Base-by-base conservation (phyloP, 2,113 vertebrate species). In the Solea senegalensis region DNA sequence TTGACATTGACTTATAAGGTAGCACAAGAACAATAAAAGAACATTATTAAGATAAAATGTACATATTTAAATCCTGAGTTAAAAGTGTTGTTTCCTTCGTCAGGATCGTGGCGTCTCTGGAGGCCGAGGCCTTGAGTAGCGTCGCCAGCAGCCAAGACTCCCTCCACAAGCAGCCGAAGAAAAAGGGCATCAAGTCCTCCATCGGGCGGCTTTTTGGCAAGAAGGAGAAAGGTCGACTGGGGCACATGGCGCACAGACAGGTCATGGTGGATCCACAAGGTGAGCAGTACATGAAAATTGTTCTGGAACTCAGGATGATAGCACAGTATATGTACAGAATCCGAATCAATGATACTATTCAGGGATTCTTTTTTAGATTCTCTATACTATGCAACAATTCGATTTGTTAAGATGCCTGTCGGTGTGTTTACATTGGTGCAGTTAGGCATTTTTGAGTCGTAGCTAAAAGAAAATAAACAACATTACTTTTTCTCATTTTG, bases 141-240 rank as follows among this genome's bases (percentile, higher is more conserved):
- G 92, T 96, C 66, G 95, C 84, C 67, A 99, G 98, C 94, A 99
- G 97, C 91, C 96, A 97, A 78, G 98, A 99, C 78, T 99, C 98
- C n/a, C 93, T 99, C 39, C 95, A 97, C 90, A 99, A 99, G 92
- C 96, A 96, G 90, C 96, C 97, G 21, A 99, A 99, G 92, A 99
- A 99, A 91, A 99, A 98, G 90, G 97, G 98, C 80, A 99, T 99
- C 92, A 99, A 99, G 79, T 99, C 98, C 76, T 99, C 98, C 73
- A 99, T 99, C 78, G 97, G 98, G 11, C 95, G 97, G 15, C 92
- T 99, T 82, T 99, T 99, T 0, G 97, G 98, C 88, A 99, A 99
- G 95, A 99, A 98, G 88, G 98, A 99, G 91, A 99, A 99, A 81
- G 97, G 95, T 69, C 93, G 97, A 43, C 88, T 98, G 72, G 95